Evolutionary conservation across 2,113 vertebrate genomes (phyloP).

Genomic region (Archilochus colubris): DNA sequence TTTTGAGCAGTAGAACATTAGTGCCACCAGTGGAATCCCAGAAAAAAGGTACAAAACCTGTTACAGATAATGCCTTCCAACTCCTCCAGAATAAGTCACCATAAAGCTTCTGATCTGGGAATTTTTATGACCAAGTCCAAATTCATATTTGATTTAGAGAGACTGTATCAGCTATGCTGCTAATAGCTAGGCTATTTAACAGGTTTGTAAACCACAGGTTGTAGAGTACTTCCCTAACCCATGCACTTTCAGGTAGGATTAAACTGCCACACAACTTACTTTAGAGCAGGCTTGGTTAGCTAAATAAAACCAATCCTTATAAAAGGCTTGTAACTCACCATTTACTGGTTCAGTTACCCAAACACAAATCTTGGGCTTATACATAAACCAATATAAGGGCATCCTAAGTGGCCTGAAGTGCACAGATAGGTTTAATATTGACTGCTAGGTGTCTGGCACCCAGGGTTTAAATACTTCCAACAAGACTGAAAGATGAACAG

Average conservation of each 20-base stretch:
- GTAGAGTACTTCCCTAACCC: neutral
- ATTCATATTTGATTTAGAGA: neutral
- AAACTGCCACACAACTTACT: neutral
- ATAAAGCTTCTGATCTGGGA: neutral
- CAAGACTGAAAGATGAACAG: neutral
- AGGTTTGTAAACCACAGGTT: neutral
- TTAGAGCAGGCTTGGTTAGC: neutral
- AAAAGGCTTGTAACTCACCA: neutral
- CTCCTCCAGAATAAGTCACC: neutral
- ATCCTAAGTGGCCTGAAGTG: neutral
- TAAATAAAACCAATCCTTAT: neutral
- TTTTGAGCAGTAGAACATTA: neutral
- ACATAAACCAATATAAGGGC: neutral
- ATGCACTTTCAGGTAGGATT: neutral
- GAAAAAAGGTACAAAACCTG: neutral
- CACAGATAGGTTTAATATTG: neutral
- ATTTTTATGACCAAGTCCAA: neutral
- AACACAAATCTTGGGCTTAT: neutral
- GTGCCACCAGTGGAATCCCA: neutral
- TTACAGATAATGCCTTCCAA: neutral
- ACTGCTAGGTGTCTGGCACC: neutral
- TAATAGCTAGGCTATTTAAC: neutral
- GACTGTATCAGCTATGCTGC: neutral
- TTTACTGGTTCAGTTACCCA: neutral
- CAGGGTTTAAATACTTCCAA: neutral